Percentiles rank a stretch among this genome's conserved stretches.
Evolutionary conservation across 2,113 vertebrate species (phyloP).

Genomic region (Neolamprologus modestus): DNA sequence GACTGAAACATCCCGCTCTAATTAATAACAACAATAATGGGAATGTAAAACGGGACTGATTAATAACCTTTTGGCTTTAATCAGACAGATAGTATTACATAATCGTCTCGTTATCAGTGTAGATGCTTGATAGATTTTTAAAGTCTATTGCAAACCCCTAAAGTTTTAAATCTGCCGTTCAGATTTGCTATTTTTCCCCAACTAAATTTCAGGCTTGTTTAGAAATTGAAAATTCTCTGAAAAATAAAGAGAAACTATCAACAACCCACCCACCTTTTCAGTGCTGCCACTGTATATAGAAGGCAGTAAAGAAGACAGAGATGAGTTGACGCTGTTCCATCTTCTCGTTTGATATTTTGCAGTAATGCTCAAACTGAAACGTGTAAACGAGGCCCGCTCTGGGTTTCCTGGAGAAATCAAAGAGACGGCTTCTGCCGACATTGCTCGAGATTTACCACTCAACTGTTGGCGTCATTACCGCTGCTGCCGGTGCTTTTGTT

Average conservation of each 20-base stretch:
- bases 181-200: not conserved
- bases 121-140: not conserved
- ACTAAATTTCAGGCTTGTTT: not conserved
- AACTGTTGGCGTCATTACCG: constrained; percentile 47
- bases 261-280: not conserved
- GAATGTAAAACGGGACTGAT: not conserved
- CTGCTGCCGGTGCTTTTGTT: constrained; percentile 53
- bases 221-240: not conserved
- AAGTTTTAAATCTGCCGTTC: not conserved
- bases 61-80: not conserved
- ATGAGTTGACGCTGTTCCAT: constrained; percentile 17
- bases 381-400: constrained; percentile 28
- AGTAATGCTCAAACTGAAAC: constrained; percentile 21
- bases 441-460: constrained; percentile 57
- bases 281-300: not conserved
- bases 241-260: not conserved
- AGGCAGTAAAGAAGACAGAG: constrained; percentile 2
- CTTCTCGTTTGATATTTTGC: constrained; percentile 41
- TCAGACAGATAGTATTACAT: not conserved
- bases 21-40: not conserved
- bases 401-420: constrained; percentile 48
- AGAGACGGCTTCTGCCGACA: constrained; percentile 42
- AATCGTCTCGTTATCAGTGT: not conserved
- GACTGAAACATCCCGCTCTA: not conserved
- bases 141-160: not conserved